Percentiles rank a stretch among this genome's conserved stretches.
Conservation (phyloP, 2,797 vertebrate genomes). For the Rhodeus uyekii region DNA sequence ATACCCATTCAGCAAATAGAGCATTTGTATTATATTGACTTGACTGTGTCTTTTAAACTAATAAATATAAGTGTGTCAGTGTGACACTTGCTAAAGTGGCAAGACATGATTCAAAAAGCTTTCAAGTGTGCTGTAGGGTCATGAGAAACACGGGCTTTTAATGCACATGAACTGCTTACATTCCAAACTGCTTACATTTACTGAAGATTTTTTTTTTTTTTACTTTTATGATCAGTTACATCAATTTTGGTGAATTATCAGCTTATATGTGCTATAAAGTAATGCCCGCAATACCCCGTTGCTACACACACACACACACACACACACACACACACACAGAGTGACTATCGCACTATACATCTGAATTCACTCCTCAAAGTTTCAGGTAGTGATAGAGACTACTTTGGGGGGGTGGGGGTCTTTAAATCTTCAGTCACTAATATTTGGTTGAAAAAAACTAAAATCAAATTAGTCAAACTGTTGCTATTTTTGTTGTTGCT, state of each 20-base stretch:
- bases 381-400: neutral
- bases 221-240: neutral
- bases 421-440: too few species aligned
- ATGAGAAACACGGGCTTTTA: neutral
- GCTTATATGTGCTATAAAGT: neutral
- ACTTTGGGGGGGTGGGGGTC: too few species aligned
- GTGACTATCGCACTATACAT: neutral
- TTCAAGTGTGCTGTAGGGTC: neutral
- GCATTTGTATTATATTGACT: neutral
- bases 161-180: conserved; percentile 25
- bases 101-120: neutral
- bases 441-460: neutral
- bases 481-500: neutral
- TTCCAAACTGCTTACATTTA: conserved; percentile 32
- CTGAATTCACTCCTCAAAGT: neutral
- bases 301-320: neutral
- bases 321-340: neutral
- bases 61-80: neutral
- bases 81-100: neutral
- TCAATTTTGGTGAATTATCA: conserved; percentile 10
- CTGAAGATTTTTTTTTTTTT: conserved; percentile 20
- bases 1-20: neutral
- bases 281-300: neutral
- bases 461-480: neutral
- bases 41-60: neutral